Evolutionary conservation across 92 coral and sea anemone genomes (phyloP).

Genomic region (Micromussa lordhowensis): DNA sequence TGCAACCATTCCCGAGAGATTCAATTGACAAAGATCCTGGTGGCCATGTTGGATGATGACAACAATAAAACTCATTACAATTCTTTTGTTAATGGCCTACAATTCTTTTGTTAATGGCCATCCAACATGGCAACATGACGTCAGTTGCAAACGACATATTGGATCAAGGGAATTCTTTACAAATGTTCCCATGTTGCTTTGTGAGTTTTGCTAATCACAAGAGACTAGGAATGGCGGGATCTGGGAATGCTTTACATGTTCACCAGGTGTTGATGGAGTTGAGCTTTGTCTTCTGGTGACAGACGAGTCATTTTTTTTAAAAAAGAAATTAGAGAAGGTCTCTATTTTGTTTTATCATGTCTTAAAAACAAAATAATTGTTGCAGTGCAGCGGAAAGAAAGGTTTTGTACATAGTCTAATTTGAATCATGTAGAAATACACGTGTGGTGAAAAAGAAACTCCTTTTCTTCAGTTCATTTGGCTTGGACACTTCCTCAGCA

Average conservation of each 20-base stretch:
- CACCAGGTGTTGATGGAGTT: neutral
- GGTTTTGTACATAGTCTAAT: slow-evolving; percentile 38
- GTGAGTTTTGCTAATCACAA: neutral
- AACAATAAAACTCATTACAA: no score
- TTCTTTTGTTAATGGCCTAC: no score
- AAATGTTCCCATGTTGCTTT: neutral
- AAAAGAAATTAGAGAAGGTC: neutral
- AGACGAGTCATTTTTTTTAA: neutral
- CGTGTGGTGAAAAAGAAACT: neutral
- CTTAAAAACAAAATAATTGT: slow-evolving; percentile 9
- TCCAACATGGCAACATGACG: no score
- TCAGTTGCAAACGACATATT: neutral
- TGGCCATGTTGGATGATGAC: no score
- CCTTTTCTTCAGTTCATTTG: neutral
- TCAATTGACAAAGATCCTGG: no score
- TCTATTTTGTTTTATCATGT: slow-evolving; percentile 26
- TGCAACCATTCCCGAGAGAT: no score
- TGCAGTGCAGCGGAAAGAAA: slow-evolving; percentile 51
- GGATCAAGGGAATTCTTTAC: neutral
- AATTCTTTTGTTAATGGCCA: no score
- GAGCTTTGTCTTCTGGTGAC: neutral
- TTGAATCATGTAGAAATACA: neutral
- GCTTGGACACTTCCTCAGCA: neutral
- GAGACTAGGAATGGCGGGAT: neutral
- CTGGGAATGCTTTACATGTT: neutral